These are phyloP conservation scores for Equus przewalskii DNA, from an alignment of 2,113 vertebrate species.

Conservation along the genomic window DNA sequence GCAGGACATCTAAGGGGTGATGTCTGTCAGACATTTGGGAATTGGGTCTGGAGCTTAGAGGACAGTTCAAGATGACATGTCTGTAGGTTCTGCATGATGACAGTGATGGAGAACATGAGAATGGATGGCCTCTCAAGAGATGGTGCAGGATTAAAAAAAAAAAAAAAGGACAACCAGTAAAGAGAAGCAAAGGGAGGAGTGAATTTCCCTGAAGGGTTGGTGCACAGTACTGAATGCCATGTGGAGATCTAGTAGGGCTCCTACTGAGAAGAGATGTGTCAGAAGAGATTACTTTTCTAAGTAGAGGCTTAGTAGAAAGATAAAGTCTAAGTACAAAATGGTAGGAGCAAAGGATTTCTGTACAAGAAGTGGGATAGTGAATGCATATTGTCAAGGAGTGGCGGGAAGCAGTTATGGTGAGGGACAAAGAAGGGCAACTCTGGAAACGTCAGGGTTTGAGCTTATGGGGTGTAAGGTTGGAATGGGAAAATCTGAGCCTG, in stretches of 20 bases:
- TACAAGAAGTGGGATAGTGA: too few relatives aligned
- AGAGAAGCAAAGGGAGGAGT: background rate
- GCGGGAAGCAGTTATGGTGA: background rate
- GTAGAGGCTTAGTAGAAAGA: background rate
- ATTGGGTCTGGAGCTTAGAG: background rate
- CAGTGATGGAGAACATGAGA: background rate
- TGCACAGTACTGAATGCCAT: background rate
- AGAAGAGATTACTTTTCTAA: background rate
- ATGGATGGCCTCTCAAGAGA: background rate
- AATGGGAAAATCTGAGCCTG: background rate
- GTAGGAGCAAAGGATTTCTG: background rate
- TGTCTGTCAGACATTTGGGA: background rate
- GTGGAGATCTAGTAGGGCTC: background rate
- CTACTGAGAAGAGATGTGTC: background rate
- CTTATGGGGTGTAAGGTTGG: background rate
- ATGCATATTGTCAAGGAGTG: background rate
- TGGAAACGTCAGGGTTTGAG: background rate
- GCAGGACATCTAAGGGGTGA: background rate
- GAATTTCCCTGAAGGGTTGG: accelerated
- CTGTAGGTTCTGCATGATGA: background rate
- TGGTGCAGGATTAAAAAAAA: background rate
- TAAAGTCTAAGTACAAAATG: background rate
- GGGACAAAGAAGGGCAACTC: background rate
- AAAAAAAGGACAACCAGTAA: background rate
- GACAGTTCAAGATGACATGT: background rate